Conservation (phyloP, 2,797 vertebrate species). For the Oophaga sylvatica region DNA sequence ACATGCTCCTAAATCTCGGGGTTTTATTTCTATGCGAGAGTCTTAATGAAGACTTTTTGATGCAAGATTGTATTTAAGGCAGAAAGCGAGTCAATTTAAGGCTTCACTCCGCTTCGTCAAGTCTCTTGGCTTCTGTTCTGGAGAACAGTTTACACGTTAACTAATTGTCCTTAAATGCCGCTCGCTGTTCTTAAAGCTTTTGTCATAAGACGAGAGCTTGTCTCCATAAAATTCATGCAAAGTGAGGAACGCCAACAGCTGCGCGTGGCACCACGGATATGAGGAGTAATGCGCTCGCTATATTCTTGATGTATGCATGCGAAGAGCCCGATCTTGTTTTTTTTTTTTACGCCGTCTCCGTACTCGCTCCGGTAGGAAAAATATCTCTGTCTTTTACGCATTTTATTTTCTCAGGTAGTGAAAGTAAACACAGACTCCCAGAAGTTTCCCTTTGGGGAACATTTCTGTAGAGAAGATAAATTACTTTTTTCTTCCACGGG, state of each 20-base stretch:
- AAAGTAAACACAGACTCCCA: conserved; percentile 46
- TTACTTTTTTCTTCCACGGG: conserved; percentile 7
- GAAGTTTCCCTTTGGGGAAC: conserved; percentile 25
- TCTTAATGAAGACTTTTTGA: conserved; percentile 74
- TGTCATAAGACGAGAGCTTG: conserved; percentile 75
- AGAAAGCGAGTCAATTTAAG: conserved; percentile 77
- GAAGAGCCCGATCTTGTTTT: conserved; percentile 34
- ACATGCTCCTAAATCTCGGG: conserved; percentile 77
- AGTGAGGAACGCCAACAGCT: conserved; percentile 77
- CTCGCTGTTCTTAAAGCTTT: conserved; percentile 74
- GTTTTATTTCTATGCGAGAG: conserved; percentile 74
- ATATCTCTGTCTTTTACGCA: conserved; percentile 38
- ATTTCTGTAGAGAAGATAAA: conserved; percentile 44
- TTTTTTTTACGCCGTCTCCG: neutral
- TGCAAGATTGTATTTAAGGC: conserved; percentile 81
- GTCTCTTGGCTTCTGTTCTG: conserved; percentile 79
- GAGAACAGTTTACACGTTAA: conserved; percentile 63
- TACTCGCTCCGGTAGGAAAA: neutral
- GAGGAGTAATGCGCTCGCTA: conserved; percentile 77
- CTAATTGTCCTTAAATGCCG: conserved; percentile 76
- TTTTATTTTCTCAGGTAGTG: conserved; percentile 48
- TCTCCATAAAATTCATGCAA: conserved; percentile 79
- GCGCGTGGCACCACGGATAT: conserved; percentile 68
- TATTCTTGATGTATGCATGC: conserved; percentile 78
- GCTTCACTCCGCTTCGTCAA: conserved; percentile 76